These are phyloP conservation scores for Lagocephalus sceleratus DNA, from an alignment of 2,797 vertebrate species.

Conservation along the genomic window DNA sequence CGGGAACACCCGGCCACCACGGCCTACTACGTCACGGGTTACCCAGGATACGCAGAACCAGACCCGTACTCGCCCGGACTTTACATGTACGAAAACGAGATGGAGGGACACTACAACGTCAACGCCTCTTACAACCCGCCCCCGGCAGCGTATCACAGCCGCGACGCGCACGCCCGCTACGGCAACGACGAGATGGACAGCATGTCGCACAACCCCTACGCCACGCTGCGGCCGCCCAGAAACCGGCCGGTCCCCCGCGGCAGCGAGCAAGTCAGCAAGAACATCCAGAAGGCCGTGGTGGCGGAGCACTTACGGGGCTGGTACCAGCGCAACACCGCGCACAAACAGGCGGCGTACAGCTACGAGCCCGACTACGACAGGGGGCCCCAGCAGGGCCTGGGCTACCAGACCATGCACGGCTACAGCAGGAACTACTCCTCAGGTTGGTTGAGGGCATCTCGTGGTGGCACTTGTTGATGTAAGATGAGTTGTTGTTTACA, in stretches of 20 bases:
- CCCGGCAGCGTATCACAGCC: constrained; percentile 67
- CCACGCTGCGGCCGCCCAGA: constrained; percentile 85
- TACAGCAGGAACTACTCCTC: constrained; percentile 83
- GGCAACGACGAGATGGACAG: constrained; percentile 79
- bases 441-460: constrained; percentile 64
- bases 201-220: constrained; percentile 84
- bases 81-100: constrained; percentile 86
- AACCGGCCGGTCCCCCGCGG: constrained; percentile 70
- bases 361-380: constrained; percentile 77
- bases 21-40: constrained; percentile 86
- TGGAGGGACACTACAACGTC: constrained; percentile 90
- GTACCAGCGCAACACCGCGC: constrained; percentile 89
- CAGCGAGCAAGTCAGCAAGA: constrained; percentile 82
- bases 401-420: constrained; percentile 80
- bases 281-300: constrained; percentile 89
- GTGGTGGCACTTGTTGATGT: not conserved
- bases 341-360: constrained; percentile 77
- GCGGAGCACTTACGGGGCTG: constrained; percentile 91
- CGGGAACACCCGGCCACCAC: constrained; percentile 78
- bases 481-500: not conserved
- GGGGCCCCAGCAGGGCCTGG: constrained; percentile 83
- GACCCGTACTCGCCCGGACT: constrained; percentile 79
- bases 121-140: constrained; percentile 80
- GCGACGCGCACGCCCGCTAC: constrained; percentile 76
- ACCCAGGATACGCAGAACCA: constrained; percentile 74